Evolutionary conservation across 2,888 invertebrate genomes (phyloP), one percentile per base, ranked within the genome.

Genomic region (Microplitis deprimator): DNA sequence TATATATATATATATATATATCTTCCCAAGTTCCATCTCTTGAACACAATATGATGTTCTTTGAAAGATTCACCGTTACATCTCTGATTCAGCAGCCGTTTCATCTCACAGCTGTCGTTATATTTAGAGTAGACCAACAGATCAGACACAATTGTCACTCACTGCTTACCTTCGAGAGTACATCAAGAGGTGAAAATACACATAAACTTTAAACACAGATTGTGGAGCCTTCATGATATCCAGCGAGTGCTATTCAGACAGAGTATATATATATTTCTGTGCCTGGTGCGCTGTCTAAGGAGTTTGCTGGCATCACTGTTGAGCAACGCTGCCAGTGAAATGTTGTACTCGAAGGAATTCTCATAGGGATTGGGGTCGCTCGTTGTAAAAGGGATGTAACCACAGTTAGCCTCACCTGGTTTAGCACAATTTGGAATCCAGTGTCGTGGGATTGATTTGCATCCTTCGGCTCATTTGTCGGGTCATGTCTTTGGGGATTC

Each of bases 401-500:
- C 82, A 84, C 86, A 85, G 83, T 84, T 84, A 84, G 86, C 84
- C 68, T 64, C 64, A 68, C 20, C 64, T 29, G 84, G 84, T 84
- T 85, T 82, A 82, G 84, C 83, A 83, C 85, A 85, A 87, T 87
- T 86, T 84, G 81, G 85, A 83, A 83, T 82, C 81, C 78, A 77
- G 86, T 84, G 84, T 83, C 85, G 80, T 83, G 86, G 88, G 87
- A 87, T 88, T 88, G 88, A 88, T 88, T 88, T 88, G 88, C 88
- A 88, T 88, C 86, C 87, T 84, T 85, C 83, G 85, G 87, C 87
- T 88, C 86, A 88, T 88, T 88, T 87, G 84, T 85, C 77, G 84
- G 87, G 86, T 86, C 84, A 84, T 81, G 83, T 87, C 87, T 85
- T 81, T 50, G 75, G 87, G 85, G 88, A 85, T 50, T 50, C 39